These are phyloP conservation scores for Hesperophylax magnus DNA, from an alignment of 1,140 invertebrate species.

Conservation along the genomic window DNA sequence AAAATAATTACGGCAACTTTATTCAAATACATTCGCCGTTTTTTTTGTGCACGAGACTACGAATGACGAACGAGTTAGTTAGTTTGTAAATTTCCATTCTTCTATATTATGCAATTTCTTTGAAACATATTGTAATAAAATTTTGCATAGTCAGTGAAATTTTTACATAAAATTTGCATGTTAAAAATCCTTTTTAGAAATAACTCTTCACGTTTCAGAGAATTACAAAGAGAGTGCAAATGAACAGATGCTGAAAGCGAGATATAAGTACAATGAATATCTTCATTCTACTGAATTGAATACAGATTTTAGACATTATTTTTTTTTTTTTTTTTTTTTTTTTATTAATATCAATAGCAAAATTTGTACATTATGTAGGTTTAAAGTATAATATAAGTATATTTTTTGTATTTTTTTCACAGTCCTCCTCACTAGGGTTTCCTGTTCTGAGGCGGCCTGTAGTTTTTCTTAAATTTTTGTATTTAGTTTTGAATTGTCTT, in stretches of 20 bases:
- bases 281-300: background rate
- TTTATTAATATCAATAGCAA: no score
- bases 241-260: conserved; percentile 24
- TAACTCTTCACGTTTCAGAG: conserved; percentile 19
- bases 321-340: no score
- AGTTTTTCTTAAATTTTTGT: no score
- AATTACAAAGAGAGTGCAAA: conserved; percentile 30
- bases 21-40: no score
- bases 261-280: conserved; percentile 22
- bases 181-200: conserved; percentile 31
- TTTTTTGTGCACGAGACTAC: no score
- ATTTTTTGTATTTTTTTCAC: no score
- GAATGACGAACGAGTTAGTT: background rate
- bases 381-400: no score
- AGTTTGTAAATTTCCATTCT: background rate
- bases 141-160: conserved; percentile 7
- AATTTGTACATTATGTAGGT: no score
- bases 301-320: background rate
- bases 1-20: no score
- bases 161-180: conserved; percentile 36
- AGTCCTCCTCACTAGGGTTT: no score
- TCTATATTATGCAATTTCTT: background rate
- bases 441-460: no score
- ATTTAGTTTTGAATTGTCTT: no score
- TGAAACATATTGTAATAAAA: conserved; percentile 31